phyloP scores from a whole-genome alignment of 2,888 invertebrate genomes.

The Leuctra nigra region DNA sequence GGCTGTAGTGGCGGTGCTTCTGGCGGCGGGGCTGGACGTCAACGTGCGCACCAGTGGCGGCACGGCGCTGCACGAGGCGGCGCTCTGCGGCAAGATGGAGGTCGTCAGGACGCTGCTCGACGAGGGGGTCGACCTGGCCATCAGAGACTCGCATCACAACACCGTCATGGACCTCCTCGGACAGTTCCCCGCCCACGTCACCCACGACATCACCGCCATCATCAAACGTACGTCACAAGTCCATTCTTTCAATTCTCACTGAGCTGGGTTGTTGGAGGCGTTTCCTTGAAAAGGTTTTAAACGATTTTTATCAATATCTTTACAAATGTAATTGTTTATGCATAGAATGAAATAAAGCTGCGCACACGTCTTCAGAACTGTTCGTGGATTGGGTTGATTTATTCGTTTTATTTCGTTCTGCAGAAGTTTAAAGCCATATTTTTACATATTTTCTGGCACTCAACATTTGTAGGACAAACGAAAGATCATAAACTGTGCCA shows the following conservation, averaged over 20 bases:
- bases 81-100: conserved; percentile 82
- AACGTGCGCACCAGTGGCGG: conserved; percentile 81
- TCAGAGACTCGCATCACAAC: conserved; percentile 69
- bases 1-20: conserved; percentile 72
- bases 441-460: too few species aligned
- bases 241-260: background rate
- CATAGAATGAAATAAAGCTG: too few species aligned
- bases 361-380: too few species aligned
- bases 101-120: conserved; percentile 77
- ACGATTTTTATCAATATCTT: too few species aligned
- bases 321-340: too few species aligned
- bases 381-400: too few species aligned
- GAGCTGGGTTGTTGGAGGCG: background rate
- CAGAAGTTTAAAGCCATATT: too few species aligned
- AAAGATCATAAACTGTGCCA: too few species aligned
- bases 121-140: conserved; percentile 72
- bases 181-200: conserved; percentile 83
- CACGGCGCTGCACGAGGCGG: conserved; percentile 90
- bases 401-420: too few species aligned
- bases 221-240: conserved; percentile 63
- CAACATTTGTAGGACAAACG: too few species aligned
- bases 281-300: background rate
- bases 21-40: conserved; percentile 80
- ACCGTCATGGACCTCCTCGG: conserved; percentile 82
- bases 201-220: conserved; percentile 77